Evolutionary conservation across 2,797 vertebrate genomes (phyloP).

Genomic region (Clamator glandarius): DNA sequence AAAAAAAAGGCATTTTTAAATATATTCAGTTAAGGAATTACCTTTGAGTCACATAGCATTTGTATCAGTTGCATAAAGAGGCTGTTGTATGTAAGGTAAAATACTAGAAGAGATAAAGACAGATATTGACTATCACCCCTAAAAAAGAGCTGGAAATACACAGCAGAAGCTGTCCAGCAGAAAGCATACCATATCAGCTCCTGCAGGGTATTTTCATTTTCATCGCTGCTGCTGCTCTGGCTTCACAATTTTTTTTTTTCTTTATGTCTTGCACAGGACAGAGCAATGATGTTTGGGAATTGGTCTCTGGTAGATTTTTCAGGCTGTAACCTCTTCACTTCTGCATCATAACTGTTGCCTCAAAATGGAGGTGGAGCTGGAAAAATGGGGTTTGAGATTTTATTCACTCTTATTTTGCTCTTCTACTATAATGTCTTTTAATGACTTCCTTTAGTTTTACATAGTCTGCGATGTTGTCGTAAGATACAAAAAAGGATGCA

Average conservation of each 20-base stretch:
- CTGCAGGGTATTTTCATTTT: neutral
- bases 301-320: too few relatives aligned
- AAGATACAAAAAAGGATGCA: too few relatives aligned
- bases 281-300: neutral
- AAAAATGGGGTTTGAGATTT: too few relatives aligned
- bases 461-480: too few relatives aligned
- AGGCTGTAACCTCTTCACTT: too few relatives aligned
- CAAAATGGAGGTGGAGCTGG: too few relatives aligned
- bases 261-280: neutral
- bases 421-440: too few relatives aligned
- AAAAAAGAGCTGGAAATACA: neutral
- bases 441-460: too few relatives aligned
- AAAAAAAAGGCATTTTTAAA: slow-evolving; percentile 12
- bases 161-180: neutral
- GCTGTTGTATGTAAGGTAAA: slow-evolving; percentile 21
- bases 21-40: slow-evolving; percentile 36
- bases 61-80: slow-evolving; percentile 25
- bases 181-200: neutral
- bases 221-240: neutral
- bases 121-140: slow-evolving; percentile 19
- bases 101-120: slow-evolving; percentile 16
- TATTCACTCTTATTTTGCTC: too few relatives aligned
- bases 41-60: slow-evolving; percentile 46
- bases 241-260: neutral
- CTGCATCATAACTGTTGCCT: too few relatives aligned